These are phyloP conservation scores for Siphlonurus alternatus DNA, from an alignment of 2,888 invertebrate genomes.

Conservation along the genomic window DNA sequence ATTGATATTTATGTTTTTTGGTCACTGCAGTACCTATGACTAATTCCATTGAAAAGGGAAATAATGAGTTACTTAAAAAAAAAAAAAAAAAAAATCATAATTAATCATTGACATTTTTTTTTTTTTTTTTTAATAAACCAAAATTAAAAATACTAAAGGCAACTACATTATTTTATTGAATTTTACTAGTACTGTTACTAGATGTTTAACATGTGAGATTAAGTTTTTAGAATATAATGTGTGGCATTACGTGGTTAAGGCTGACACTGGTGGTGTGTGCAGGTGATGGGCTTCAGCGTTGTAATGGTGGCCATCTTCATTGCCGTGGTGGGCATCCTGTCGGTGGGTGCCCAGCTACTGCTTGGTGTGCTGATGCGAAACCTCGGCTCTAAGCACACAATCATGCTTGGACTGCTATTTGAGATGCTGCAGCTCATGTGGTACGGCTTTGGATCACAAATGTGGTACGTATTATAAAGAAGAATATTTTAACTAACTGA, in stretches of 20 bases:
- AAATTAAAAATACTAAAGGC: not conserved
- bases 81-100: too few species aligned
- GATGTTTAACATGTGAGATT: too few species aligned
- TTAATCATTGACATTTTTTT: too few species aligned
- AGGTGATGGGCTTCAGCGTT: slow-evolving; percentile 86
- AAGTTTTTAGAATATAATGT: too few species aligned
- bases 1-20: not conserved
- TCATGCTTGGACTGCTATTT: slow-evolving; percentile 89
- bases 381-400: slow-evolving; percentile 90
- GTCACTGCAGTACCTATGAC: not conserved
- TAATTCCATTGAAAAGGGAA: slow-evolving; percentile 12
- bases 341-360: slow-evolving; percentile 86
- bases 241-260: not conserved
- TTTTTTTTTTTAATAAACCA: too few species aligned
- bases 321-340: slow-evolving; percentile 89
- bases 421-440: slow-evolving; percentile 95
- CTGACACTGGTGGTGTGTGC: slow-evolving; percentile 11
- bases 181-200: too few species aligned
- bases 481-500: slow-evolving; percentile 6
- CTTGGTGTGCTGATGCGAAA: slow-evolving; percentile 68
- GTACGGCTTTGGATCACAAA: slow-evolving; percentile 92
- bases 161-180: too few species aligned
- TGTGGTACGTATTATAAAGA: slow-evolving; percentile 44
- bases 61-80: not conserved
- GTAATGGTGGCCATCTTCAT: slow-evolving; percentile 96